phyloP scores from a whole-genome alignment of 2,113 vertebrate genomes.

The Indri indri region DNA sequence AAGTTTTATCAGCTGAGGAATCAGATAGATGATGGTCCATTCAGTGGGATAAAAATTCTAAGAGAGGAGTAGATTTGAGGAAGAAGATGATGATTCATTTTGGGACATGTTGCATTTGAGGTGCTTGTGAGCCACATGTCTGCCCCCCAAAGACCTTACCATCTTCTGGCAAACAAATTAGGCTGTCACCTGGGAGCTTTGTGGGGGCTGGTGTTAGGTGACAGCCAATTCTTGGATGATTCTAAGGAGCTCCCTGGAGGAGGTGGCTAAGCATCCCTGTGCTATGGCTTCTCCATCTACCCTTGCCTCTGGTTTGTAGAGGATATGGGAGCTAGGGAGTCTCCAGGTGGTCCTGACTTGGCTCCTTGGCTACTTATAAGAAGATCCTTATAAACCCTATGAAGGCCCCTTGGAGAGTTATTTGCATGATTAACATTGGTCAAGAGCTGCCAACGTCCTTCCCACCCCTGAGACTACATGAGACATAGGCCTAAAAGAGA shows the following conservation, averaged over 20 bases:
- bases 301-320: neutral
- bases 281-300: neutral
- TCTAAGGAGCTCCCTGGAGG: neutral
- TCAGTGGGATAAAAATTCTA: slow-evolving; percentile 8
- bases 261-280: neutral
- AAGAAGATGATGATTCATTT: neutral
- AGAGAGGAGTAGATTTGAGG: neutral
- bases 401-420: neutral
- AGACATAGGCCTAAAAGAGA: neutral
- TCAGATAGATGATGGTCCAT: neutral
- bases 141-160: neutral
- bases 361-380: neutral
- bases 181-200: neutral
- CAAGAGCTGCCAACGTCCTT: neutral
- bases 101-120: neutral
- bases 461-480: neutral
- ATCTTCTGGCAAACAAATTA: neutral
- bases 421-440: neutral
- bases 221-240: neutral
- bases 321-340: neutral
- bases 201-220: neutral
- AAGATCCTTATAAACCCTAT: neutral
- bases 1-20: neutral
- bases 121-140: neutral
- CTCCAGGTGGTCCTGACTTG: neutral